Conservation (phyloP, 2,888 invertebrate genomes). For the Tetrapedia diversipes region DNA sequence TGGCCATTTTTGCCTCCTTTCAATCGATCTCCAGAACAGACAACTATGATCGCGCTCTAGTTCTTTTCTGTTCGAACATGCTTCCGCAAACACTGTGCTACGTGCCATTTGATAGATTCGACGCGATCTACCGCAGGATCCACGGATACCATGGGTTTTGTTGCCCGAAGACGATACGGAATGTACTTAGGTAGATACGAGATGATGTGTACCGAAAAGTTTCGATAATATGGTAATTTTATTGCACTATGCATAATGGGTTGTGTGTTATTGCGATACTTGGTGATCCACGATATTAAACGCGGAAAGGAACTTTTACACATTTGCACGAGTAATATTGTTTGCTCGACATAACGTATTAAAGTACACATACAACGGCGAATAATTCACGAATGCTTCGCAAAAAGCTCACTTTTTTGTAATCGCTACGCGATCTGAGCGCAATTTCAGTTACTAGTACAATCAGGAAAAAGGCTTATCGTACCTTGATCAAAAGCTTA, state of each 20-base stretch:
- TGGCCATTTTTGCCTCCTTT: neutral
- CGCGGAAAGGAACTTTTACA: neutral
- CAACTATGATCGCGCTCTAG: neutral
- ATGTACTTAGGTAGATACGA: neutral
- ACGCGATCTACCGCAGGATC: too few species aligned
- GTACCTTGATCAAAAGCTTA: too few species aligned
- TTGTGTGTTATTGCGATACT: neutral
- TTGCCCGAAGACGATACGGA: too few species aligned
- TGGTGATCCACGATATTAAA: neutral
- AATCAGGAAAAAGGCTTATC: too few species aligned
- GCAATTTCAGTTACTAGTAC: too few species aligned
- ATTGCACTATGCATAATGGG: neutral
- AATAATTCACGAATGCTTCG: too few species aligned
- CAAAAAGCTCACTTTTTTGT: too few species aligned
- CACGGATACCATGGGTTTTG: neutral
- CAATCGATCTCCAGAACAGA: neutral
- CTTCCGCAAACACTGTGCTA: neutral
- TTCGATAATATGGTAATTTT: conserved; percentile 1
- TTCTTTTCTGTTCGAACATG: neutral
- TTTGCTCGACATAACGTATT: too few species aligned
- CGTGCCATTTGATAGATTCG: neutral
- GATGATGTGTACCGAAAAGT: neutral
- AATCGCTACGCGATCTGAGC: too few species aligned
- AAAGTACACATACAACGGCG: too few species aligned
- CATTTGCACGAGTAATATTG: too few species aligned